A percentile compares a stretch with the other conserved stretches of the same genome.
These are phyloP conservation scores for Dicrostonyx torquatus DNA, from an alignment of 2,797 vertebrate species.

Conservation along the genomic window DNA sequence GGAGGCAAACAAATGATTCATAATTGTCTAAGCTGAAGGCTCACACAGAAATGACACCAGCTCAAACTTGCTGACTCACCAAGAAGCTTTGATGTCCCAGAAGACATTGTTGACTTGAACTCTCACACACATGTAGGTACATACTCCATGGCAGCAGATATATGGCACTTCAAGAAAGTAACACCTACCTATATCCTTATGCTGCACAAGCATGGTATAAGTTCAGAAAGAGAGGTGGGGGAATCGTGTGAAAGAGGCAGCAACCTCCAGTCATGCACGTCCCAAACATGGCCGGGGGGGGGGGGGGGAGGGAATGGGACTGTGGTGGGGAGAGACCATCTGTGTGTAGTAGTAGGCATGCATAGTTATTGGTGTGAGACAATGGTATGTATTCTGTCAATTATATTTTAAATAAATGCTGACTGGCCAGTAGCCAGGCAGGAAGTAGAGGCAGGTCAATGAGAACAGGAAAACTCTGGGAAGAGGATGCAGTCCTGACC, in stretches of 20 bases:
- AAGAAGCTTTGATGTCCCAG: rapidly evolving
- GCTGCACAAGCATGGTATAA: background rate
- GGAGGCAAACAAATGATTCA: constrained; percentile 83
- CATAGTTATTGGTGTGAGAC: too few species aligned
- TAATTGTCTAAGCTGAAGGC: constrained; percentile 63
- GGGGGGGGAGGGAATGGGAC: too few species aligned
- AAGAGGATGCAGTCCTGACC: too few species aligned
- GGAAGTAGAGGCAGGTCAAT: too few species aligned
- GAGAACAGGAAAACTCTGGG: too few species aligned
- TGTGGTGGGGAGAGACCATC: background rate
- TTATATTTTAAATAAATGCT: too few species aligned
- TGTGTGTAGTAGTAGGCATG: background rate
- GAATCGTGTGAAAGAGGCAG: rapidly evolving
- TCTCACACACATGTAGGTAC: rapidly evolving
- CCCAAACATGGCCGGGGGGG: rapidly evolving
- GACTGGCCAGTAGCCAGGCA: too few species aligned
- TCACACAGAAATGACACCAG: constrained; percentile 33
- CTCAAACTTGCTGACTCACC: constrained; percentile 59
- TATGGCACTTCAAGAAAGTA: rapidly evolving
- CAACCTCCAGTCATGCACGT: background rate
- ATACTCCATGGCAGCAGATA: background rate
- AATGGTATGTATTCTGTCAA: too few species aligned
- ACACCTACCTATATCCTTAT: rapidly evolving
- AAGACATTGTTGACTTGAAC: rapidly evolving
- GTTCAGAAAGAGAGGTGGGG: background rate